Percentiles rank a stretch among this genome's conserved stretches.
phyloP scores from a whole-genome alignment of 1,140 invertebrate species.

The Oreohelix idahoensis region DNA sequence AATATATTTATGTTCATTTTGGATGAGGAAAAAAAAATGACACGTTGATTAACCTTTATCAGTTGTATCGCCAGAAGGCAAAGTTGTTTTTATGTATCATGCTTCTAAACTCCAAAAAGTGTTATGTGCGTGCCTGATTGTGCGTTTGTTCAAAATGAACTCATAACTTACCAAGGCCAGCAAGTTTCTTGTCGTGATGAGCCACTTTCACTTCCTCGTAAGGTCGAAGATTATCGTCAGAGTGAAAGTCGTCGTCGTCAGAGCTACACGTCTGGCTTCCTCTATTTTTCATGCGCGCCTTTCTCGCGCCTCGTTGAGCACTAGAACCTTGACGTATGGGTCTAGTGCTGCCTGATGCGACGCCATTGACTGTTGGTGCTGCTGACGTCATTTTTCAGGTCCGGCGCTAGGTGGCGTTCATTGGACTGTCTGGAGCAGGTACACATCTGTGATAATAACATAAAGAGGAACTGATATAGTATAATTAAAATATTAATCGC shows the following conservation, averaged over 20 bases:
- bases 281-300: conserved; percentile 50
- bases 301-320: not conserved
- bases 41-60: no score
- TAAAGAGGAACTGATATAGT: no score
- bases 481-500: no score
- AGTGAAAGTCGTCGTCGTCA: conserved; percentile 67
- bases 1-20: no score
- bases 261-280: conserved; percentile 63
- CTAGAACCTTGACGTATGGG: not conserved
- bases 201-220: conserved; percentile 69
- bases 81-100: no score
- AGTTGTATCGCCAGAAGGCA: no score
- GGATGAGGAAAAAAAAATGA: no score
- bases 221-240: conserved; percentile 68
- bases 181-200: conserved; percentile 68
- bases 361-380: conserved; percentile 6
- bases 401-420: not conserved
- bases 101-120: no score
- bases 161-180: conserved; percentile 62
- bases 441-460: no score
- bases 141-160: no score
- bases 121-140: no score
- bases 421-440: not conserved
- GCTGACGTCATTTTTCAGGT: not conserved
- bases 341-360: conserved; percentile 13